Percentiles rank a stretch among this genome's conserved stretches.
phyloP scores from a whole-genome alignment of 2,888 invertebrate genomes.

The Eupithecia subfuscata region DNA sequence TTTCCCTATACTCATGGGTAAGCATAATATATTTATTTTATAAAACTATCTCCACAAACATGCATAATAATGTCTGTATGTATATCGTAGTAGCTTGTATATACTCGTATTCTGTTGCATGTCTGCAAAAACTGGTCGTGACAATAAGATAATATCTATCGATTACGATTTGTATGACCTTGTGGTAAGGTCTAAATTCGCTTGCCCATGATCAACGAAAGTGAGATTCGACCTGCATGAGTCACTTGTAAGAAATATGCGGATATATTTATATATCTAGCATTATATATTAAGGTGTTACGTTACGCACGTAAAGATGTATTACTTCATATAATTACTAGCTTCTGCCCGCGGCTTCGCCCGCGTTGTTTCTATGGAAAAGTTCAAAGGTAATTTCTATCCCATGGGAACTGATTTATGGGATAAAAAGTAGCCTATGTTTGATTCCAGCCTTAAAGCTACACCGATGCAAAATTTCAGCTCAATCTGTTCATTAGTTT shows the following conservation, averaged over 20 bases:
- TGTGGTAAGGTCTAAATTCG: slow-evolving; percentile 23
- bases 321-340: neutral
- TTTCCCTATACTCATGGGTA: too few relatives aligned
- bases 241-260: slow-evolving; percentile 26
- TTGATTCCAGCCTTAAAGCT: too few relatives aligned
- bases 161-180: slow-evolving; percentile 24
- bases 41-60: too few relatives aligned
- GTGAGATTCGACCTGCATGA: slow-evolving; percentile 23
- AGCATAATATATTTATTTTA: too few relatives aligned
- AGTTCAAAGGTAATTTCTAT: too few relatives aligned
- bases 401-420: too few relatives aligned
- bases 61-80: too few relatives aligned
- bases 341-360: too few relatives aligned
- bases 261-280: slow-evolving; percentile 8
- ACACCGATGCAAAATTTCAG: too few relatives aligned
- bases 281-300: neutral
- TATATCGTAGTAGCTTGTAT: neutral
- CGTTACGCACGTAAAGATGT: neutral
- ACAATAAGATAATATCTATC: slow-evolving; percentile 21
- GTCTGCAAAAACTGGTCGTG: slow-evolving; percentile 19
- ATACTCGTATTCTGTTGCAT: slow-evolving; percentile 5
- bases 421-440: too few relatives aligned
- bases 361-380: too few relatives aligned
- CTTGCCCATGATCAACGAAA: slow-evolving; percentile 28
- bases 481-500: too few relatives aligned